Conservation (phyloP, 1,140 invertebrate genomes). For the Protaetia brevitarsis region DNA sequence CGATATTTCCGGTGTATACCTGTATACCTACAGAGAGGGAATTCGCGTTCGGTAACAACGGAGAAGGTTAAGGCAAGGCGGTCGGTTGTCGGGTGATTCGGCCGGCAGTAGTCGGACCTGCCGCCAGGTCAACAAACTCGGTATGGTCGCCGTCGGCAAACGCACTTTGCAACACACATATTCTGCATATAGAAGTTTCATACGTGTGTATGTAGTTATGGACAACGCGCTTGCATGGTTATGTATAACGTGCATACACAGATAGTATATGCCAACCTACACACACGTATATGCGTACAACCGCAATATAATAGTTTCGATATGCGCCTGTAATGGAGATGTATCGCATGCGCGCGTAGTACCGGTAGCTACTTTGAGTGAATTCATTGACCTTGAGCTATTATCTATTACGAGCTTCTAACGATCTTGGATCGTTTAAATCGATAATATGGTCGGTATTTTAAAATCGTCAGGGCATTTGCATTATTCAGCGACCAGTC, state of each 20-base stretch:
- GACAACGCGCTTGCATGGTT: neutral
- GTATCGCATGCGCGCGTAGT: neutral
- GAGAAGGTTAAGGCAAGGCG: constrained; percentile 14
- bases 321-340: neutral
- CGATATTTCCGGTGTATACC: constrained; percentile 7
- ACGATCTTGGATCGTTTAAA: no score
- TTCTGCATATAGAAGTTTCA: neutral
- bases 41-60: neutral
- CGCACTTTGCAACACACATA: constrained; percentile 1
- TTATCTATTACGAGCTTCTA: no score
- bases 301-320: neutral
- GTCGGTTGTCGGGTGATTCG: neutral
- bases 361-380: neutral
- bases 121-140: neutral
- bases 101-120: neutral
- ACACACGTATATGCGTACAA: neutral
- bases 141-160: constrained; percentile 5
- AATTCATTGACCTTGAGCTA: neutral
- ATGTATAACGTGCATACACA: neutral
- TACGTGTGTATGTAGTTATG: neutral
- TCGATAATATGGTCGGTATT: no score
- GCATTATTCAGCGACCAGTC: no score
- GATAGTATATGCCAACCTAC: neutral
- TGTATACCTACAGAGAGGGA: neutral
- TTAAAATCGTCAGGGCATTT: no score